Evolutionary conservation across 2,113 vertebrate species (phyloP).

Genomic region (Jaculus jaculus): DNA sequence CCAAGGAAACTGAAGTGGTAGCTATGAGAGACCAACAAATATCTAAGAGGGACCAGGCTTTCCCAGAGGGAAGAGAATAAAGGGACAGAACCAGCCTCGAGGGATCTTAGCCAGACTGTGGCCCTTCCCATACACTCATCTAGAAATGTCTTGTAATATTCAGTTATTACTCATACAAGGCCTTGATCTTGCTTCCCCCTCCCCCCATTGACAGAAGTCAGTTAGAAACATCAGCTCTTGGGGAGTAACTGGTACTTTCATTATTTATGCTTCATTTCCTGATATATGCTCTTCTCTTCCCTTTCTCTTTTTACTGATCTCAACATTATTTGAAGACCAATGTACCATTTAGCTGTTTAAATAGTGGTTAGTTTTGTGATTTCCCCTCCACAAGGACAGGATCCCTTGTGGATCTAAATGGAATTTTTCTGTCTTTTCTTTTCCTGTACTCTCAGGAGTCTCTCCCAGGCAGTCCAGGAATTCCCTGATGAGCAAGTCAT

Average conservation of each 20-base stretch:
- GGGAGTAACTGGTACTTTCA: constrained; percentile 77
- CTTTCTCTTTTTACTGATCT: constrained; percentile 78
- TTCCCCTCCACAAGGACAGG: constrained; percentile 30
- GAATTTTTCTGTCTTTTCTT: neutral
- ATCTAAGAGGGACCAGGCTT: neutral
- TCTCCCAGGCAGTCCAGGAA: neutral
- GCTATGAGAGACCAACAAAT: neutral
- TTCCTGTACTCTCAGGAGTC: neutral
- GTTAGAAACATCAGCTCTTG: constrained; percentile 73
- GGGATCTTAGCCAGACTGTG: neutral
- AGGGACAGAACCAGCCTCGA: neutral
- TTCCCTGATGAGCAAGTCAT: neutral
- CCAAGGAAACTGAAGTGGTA: neutral
- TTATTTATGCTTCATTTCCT: constrained; percentile 82
- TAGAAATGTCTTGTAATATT: neutral
- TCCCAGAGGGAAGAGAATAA: neutral
- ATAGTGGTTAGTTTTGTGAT: neutral
- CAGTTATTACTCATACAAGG: neutral
- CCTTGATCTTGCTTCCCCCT: neutral
- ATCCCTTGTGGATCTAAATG: neutral
- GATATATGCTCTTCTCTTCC: constrained; percentile 70
- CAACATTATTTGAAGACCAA: constrained; percentile 46
- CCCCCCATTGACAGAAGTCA: constrained; percentile 55
- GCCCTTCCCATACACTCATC: neutral
- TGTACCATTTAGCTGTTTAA: neutral